phyloP scores from a whole-genome alignment of 2,797 vertebrate genomes.

The Bryconaethiops microstoma region DNA sequence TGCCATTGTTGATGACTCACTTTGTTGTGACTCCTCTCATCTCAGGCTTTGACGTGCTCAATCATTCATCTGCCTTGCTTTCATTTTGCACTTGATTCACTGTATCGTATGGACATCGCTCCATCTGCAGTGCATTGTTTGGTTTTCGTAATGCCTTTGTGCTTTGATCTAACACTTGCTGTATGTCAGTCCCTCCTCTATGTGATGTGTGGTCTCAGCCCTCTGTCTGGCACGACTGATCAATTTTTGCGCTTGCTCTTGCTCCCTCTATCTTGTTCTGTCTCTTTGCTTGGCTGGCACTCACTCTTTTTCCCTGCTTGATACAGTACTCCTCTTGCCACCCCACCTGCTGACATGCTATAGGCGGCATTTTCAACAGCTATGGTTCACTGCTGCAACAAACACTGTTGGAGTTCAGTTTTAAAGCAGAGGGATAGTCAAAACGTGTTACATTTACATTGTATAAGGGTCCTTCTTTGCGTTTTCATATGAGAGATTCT shows the following conservation, averaged over 20 bases:
- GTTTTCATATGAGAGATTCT: too few species aligned
- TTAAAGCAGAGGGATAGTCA: conserved; percentile 5
- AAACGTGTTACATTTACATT: neutral
- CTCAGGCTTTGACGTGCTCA: conserved; percentile 41
- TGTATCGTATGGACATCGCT: conserved; percentile 33
- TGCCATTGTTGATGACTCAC: conserved; percentile 34
- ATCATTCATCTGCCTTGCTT: conserved; percentile 38
- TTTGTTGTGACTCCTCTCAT: conserved; percentile 48
- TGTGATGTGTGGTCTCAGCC: conserved; percentile 42
- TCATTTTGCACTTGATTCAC: conserved; percentile 33
- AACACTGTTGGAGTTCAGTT: conserved; percentile 14
- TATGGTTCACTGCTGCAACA: conserved; percentile 22
- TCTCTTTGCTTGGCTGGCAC: conserved; percentile 27
- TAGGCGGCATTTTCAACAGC: conserved; percentile 41
- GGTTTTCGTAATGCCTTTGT: conserved; percentile 14
- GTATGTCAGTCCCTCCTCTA: conserved; percentile 27
- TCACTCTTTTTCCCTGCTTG: conserved; percentile 12
- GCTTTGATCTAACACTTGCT: conserved; percentile 30
- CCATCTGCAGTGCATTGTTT: conserved; percentile 4
- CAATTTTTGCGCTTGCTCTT: conserved; percentile 12
- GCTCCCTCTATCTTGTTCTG: neutral
- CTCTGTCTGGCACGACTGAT: conserved; percentile 24
- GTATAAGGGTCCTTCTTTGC: neutral
- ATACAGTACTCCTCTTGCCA: conserved; percentile 12
- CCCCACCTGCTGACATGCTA: conserved; percentile 17